Conservation (phyloP, 2,797 vertebrate genomes). For the Acanthurus lineatus region DNA sequence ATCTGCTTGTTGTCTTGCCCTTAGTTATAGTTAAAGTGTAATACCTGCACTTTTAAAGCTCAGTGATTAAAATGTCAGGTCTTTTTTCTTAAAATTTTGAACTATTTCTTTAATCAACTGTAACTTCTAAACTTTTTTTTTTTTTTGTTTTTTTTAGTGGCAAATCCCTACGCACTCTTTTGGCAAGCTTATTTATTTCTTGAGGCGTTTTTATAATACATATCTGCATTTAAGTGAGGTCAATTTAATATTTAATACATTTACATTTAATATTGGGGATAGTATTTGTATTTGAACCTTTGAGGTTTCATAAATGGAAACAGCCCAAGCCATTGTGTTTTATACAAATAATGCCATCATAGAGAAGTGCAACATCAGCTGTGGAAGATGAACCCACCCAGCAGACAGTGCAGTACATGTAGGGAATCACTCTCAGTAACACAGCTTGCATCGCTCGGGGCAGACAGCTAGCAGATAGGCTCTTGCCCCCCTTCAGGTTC, state of each 20-base stretch:
- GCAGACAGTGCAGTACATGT: slow-evolving; percentile 45
- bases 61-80: neutral
- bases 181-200: neutral
- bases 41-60: neutral
- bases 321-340: neutral
- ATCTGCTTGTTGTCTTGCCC: too few relatives aligned
- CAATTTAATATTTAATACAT: neutral
- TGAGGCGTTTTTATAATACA: neutral
- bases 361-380: slow-evolving; percentile 48
- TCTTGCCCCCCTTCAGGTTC: slow-evolving; percentile 47
- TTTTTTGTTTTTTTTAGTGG: too few relatives aligned
- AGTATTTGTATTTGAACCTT: neutral
- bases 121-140: neutral
- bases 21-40: too few relatives aligned
- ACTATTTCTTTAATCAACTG: neutral
- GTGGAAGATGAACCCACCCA: slow-evolving; percentile 33
- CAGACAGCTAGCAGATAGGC: slow-evolving; percentile 67
- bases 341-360: neutral
- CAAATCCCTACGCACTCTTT: neutral
- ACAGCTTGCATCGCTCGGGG: slow-evolving; percentile 49
- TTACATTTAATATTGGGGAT: too few relatives aligned
- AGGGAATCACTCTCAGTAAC: slow-evolving; percentile 57
- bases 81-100: neutral
- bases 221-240: neutral
- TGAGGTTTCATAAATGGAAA: neutral